Evolutionary conservation across 2,113 vertebrate genomes (phyloP).

Genomic region (Ramphastos sulfuratus): DNA sequence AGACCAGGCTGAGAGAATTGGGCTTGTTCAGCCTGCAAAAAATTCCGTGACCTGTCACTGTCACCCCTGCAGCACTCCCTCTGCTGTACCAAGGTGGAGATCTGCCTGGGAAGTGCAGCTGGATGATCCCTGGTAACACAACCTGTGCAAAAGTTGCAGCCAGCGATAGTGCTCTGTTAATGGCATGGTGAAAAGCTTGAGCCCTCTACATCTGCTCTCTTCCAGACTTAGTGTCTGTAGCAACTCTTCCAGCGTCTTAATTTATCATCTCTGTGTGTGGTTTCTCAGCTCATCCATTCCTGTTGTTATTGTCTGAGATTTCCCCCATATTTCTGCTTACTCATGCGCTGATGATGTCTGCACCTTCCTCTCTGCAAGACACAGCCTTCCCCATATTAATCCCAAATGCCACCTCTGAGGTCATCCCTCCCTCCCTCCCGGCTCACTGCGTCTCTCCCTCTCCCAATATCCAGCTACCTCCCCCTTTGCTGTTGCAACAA

Average conservation of each 20-base stretch:
- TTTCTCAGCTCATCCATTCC: background rate
- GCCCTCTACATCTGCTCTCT: background rate
- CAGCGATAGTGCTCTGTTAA: background rate
- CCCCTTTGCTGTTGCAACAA: background rate
- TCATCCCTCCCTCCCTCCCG: background rate
- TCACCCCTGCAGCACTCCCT: background rate
- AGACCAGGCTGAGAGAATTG: too few relatives aligned
- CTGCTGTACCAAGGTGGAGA: background rate
- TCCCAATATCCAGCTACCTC: background rate
- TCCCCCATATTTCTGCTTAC: background rate
- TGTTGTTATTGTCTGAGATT: background rate
- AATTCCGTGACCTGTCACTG: background rate
- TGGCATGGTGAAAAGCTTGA: background rate
- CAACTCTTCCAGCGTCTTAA: background rate
- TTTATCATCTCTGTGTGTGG: fast-evolving
- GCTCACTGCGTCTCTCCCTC: background rate
- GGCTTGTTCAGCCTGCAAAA: too few relatives aligned
- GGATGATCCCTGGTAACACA: background rate
- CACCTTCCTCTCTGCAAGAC: background rate
- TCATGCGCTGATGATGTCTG: background rate
- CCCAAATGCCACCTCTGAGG: background rate
- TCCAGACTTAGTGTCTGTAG: fast-evolving
- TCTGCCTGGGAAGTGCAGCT: background rate
- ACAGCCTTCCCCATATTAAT: background rate
- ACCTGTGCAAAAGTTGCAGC: background rate